Conservation (phyloP, 2,797 vertebrate genomes). For the Paedocypris micromegethes region DNA sequence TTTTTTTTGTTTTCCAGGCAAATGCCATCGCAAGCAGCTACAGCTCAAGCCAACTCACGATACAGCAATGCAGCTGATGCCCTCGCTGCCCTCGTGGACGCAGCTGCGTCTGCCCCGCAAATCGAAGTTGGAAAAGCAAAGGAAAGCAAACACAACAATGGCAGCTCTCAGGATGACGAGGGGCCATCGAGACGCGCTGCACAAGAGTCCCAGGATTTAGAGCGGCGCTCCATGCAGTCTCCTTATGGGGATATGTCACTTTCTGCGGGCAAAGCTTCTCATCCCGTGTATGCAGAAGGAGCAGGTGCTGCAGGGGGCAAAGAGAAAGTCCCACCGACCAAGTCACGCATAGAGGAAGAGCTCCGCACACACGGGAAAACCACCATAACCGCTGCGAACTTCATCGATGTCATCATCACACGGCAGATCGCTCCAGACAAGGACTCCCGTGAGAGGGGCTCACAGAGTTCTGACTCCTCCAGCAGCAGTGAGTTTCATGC, state of each 20-base stretch:
- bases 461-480: constrained; percentile 94
- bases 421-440: constrained; percentile 97
- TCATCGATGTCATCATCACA: constrained; percentile 99
- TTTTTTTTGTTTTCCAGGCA: constrained; percentile 64
- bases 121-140: constrained; percentile 91
- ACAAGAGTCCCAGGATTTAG: constrained; percentile 77
- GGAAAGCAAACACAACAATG: constrained; percentile 81
- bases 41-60: constrained; percentile 79
- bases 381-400: constrained; percentile 96
- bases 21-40: constrained; percentile 67
- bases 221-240: constrained; percentile 81
- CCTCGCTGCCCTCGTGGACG: constrained; percentile 90
- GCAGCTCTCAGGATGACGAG: constrained; percentile 74
- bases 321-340: constrained; percentile 87
- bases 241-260: constrained; percentile 78
- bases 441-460: constrained; percentile 87
- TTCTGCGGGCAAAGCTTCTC: constrained; percentile 80
- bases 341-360: constrained; percentile 96
- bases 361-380: constrained; percentile 94
- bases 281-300: constrained; percentile 76
- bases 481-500: constrained; percentile 80
- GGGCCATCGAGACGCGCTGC: constrained; percentile 69
- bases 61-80: constrained; percentile 93
- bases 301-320: constrained; percentile 68
- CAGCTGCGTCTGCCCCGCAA: constrained; percentile 87